phyloP scores from a whole-genome alignment of 1,140 invertebrate species.

The Drosophila kepulauana region DNA sequence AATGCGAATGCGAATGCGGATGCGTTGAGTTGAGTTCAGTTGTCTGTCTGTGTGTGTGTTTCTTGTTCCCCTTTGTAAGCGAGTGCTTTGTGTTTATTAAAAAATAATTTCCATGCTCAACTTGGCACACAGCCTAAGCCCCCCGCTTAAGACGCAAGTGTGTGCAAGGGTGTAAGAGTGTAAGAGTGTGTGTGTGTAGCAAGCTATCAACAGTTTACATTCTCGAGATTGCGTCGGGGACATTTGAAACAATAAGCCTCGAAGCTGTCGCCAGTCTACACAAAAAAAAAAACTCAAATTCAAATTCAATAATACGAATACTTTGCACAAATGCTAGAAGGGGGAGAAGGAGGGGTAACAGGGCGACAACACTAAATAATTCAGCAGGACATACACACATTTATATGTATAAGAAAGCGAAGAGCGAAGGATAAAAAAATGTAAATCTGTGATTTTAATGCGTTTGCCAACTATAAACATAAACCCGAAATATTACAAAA shows the following conservation, averaged over 20 bases:
- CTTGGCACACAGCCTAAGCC: slow-evolving; percentile 63
- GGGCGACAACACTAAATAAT: slow-evolving; percentile 79
- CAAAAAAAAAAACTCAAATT: slow-evolving; percentile 55
- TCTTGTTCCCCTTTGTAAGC: slow-evolving; percentile 33
- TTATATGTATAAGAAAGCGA: not conserved
- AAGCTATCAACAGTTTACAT: slow-evolving; percentile 54
- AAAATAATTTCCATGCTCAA: slow-evolving; percentile 83
- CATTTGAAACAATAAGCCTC: slow-evolving; percentile 80
- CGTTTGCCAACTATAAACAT: slow-evolving; percentile 83
- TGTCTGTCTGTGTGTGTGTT: not conserved
- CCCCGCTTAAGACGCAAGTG: slow-evolving; percentile 20
- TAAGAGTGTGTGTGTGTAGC: slow-evolving; percentile 11
- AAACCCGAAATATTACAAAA: slow-evolving; percentile 84
- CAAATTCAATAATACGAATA: slow-evolving; percentile 81
- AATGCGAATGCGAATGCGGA: slow-evolving; percentile 14
- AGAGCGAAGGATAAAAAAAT: slow-evolving; percentile 58
- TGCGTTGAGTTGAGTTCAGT: slow-evolving; percentile 3
- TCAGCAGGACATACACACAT: slow-evolving; percentile 41
- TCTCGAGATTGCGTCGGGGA: slow-evolving; percentile 58
- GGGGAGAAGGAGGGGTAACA: slow-evolving; percentile 2
- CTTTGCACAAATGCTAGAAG: slow-evolving; percentile 19
- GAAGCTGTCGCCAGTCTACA: slow-evolving; percentile 48
- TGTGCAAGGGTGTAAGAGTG: slow-evolving; percentile 13
- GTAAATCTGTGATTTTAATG: slow-evolving; percentile 84
- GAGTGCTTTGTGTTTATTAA: slow-evolving; percentile 80